Base-by-base conservation (phyloP, 2,113 vertebrate species). In the Oreotrochilus melanogaster region DNA sequence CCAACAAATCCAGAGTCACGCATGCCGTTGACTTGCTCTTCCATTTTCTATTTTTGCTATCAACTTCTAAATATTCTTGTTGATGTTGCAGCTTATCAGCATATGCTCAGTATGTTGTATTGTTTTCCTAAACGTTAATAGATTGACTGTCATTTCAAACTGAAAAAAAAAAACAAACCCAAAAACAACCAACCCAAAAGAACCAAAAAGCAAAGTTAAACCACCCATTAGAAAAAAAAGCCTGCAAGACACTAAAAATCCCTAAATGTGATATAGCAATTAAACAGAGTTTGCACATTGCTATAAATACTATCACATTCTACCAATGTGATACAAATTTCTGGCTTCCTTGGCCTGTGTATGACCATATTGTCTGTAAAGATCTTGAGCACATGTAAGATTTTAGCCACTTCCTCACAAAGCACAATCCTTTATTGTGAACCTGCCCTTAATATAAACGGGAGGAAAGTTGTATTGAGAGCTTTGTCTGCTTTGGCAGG, bases 71-170 rank as follows among this genome's bases (percentile, higher is more conserved):
- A 62, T 69, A 84, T 91, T 58, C 57, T 61, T 83, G 15, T 78
- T 84, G 62, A 50, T 10, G 25, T 22, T 53, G 45, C 24, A 86
- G 33, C 21, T 78, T 86, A 33, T 64, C 87, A 89, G 10, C 47
- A 39, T 84, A 64, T 27, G 31, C 48, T 39, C 93, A 96, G 58
- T 84, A 88, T 74, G 70, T 78, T 92, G 57, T 17, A 51, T 95
- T 79, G 69, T 82, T 90, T 70, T 42, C 39, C 33, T 88, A 89
- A 94, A 81, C 33, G 43, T 86, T 95, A 86, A 90, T 71, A 96
- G 80, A 58, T 28, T 86, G 65, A 88, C 57, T 56, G 35, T 83
- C 45, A 5, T 76, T 76, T 57, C 14, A 92, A 97, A 95, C n/a
- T 78, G 28, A 64, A 5, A 62, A 39, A 48, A 56, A 37, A 19